Conservation (phyloP, 2,113 vertebrate genomes). For the Gallinago undulata region DNA sequence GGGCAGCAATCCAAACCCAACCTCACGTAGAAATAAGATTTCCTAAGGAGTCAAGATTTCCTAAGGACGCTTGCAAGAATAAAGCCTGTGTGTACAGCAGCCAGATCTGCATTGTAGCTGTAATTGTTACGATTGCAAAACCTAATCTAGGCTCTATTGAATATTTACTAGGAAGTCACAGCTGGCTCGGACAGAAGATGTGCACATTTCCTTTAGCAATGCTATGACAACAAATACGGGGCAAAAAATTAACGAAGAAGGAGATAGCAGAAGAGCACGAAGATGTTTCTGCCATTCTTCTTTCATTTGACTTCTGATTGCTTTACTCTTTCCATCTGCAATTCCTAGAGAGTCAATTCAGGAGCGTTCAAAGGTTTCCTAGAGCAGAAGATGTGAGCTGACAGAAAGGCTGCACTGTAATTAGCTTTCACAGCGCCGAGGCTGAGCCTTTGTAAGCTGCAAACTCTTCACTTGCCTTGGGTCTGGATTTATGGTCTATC, state of each 20-base stretch:
- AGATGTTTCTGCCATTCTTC: neutral
- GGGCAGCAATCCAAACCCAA: neutral
- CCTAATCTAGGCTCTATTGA: conserved; percentile 36
- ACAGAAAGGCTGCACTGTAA: neutral
- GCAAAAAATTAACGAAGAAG: neutral
- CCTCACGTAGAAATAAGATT: neutral
- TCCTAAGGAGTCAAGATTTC: neutral
- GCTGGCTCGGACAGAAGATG: conserved; percentile 29
- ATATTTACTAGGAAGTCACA: conserved; percentile 55
- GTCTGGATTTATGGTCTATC: neutral
- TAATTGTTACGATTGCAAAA: conserved; percentile 18
- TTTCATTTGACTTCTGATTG: conserved; percentile 20
- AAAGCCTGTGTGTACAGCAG: neutral
- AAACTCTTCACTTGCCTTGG: neutral
- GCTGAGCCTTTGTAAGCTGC: neutral
- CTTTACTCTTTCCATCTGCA: conserved; percentile 8
- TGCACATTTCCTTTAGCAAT: conserved; percentile 23
- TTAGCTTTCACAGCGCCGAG: neutral
- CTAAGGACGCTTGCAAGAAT: neutral
- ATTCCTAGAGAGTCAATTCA: conserved; percentile 11
- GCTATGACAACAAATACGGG: neutral
- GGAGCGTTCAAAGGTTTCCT: conserved; percentile 19
- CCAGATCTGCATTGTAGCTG: neutral
- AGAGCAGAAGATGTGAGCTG: neutral
- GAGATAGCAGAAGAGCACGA: neutral